Conservation (phyloP, 2,797 vertebrate species). For the Sparus aurata region DNA sequence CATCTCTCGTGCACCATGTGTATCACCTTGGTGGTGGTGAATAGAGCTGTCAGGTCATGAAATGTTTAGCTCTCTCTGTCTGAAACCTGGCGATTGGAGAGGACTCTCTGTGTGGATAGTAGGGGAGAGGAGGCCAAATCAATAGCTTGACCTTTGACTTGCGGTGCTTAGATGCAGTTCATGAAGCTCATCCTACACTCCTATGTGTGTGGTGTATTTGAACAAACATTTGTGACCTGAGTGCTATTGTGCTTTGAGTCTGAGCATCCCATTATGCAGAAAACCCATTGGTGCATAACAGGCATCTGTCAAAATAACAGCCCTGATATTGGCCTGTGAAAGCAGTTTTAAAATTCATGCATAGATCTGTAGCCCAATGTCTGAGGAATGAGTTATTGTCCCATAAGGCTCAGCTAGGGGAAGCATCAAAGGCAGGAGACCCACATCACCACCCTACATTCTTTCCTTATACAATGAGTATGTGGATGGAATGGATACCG, state of each 20-base stretch:
- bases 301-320: constrained; percentile 34
- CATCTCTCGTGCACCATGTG: constrained; percentile 48
- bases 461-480: constrained; percentile 39
- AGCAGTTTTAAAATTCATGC: constrained; percentile 1
- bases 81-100: constrained; percentile 53
- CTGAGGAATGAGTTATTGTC: constrained; percentile 44
- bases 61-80: constrained; percentile 64
- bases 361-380: constrained; percentile 17
- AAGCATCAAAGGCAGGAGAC: constrained; percentile 20
- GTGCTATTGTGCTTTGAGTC: constrained; percentile 9
- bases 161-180: constrained; percentile 61
- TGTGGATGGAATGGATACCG: constrained; percentile 26
- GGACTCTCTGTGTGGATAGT: constrained; percentile 28
- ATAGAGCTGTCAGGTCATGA: constrained; percentile 64
- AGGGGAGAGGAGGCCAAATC: constrained; percentile 57
- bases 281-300: constrained; percentile 12
- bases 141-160: constrained; percentile 79
- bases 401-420: constrained; percentile 43
- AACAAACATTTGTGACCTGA: constrained; percentile 6
- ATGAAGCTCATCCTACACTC: constrained; percentile 72
- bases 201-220: constrained; percentile 19
- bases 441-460: constrained; percentile 58
- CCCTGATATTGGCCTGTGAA: not conserved
- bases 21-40: constrained; percentile 50
- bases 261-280: constrained; percentile 12